Evolutionary conservation across 2,797 vertebrate genomes (phyloP).

Genomic region (Premnoplex brunnescens): DNA sequence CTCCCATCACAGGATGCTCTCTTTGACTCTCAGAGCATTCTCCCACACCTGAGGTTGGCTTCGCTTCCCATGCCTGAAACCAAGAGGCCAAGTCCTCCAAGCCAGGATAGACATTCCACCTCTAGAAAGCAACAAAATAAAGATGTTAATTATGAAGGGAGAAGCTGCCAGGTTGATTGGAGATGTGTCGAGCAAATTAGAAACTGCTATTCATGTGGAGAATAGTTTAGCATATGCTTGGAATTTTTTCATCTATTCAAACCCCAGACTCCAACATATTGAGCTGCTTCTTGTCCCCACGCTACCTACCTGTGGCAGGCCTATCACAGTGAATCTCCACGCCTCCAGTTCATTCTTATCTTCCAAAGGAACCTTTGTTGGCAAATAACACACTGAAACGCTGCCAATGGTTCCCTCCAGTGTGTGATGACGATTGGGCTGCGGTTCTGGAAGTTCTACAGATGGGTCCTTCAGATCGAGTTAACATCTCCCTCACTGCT

Average conservation of each 20-base stretch:
- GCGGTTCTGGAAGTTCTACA: background rate
- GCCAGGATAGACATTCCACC: background rate
- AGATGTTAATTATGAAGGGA: conserved; percentile 12
- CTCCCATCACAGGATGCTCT: background rate
- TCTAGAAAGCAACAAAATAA: background rate
- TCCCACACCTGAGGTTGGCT: background rate
- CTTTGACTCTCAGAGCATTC: background rate
- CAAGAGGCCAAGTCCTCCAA: background rate
- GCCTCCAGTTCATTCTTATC: background rate
- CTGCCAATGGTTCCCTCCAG: background rate
- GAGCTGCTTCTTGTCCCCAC: background rate
- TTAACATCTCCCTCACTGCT: background rate
- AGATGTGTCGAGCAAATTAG: background rate
- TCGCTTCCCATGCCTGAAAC: accelerated
- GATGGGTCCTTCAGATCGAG: conserved; percentile 17
- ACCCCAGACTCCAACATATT: background rate
- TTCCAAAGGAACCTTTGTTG: background rate
- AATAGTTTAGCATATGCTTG: background rate
- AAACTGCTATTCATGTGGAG: background rate
- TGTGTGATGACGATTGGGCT: background rate
- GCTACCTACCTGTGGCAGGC: background rate
- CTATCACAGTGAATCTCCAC: background rate
- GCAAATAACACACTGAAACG: background rate
- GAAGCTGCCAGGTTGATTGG: conserved; percentile 24
- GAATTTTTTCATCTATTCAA: background rate